Conservation (phyloP, 2,797 vertebrate genomes). For the Macropodus opercularis region DNA sequence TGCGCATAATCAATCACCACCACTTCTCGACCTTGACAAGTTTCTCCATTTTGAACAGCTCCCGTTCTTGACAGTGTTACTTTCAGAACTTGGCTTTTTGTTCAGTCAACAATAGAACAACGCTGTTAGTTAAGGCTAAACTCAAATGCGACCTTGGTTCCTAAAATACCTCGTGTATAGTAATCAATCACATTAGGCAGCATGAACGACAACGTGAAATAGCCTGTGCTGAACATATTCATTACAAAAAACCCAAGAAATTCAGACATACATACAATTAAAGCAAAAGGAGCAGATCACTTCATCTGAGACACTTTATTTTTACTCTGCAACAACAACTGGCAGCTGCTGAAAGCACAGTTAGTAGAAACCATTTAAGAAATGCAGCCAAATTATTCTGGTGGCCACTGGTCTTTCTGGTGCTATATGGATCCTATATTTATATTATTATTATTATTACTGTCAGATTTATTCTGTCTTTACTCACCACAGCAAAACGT, state of each 20-base stretch:
- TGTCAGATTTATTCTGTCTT: too few species aligned
- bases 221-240: neutral
- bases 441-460: too few species aligned
- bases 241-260: neutral
- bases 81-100: constrained; percentile 72
- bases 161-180: constrained; percentile 49
- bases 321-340: neutral
- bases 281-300: neutral
- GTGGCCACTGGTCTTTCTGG: neutral
- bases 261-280: neutral
- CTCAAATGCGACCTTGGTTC: constrained; percentile 65
- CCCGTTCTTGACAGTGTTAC: constrained; percentile 56
- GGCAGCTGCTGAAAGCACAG: neutral
- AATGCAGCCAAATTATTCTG: neutral
- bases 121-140: constrained; percentile 69
- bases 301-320: neutral
- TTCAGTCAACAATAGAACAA: constrained; percentile 69
- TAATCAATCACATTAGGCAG: constrained; percentile 45
- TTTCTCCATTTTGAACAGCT: constrained; percentile 60
- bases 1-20: constrained; percentile 38
- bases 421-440: too few species aligned
- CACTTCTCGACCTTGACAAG: constrained; percentile 67
- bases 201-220: constrained; percentile 6
- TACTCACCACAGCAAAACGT: too few species aligned
- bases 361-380: neutral